Evolutionary conservation across 2,797 vertebrate species (phyloP), one percentile per base, ranked within the genome.

Genomic region (Carduelis carduelis): DNA sequence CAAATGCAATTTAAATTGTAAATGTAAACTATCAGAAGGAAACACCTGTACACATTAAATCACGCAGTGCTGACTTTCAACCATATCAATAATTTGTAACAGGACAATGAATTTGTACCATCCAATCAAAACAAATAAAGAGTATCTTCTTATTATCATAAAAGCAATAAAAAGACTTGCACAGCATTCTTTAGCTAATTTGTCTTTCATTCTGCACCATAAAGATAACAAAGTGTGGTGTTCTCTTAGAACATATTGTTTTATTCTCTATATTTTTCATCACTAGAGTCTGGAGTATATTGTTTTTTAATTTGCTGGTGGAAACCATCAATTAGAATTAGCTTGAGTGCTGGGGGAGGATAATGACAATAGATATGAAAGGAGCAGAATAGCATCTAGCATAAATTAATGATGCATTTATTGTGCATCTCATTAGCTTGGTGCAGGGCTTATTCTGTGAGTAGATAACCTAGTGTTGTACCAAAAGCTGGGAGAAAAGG

Each of bases 211-310:
- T 97, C 97, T 98, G 98, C 82, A 60, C 97, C 71, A 93, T 98
- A 98, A 98, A 98, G 98, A 98, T 98, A 98, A 98, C 96, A 96
- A 98, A 98, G 91, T 93, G 72, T 92, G 68, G 84, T 74, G 61
- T 97, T 97, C 83, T 95, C 60, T 77, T 87, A 96, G 93, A 98
- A 96, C 75, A 87, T 94, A 96, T 88, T 98, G 97, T 97, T 98
- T 97, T 80, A 86, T 70, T 83, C 52, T 89, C 49, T 95, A 28
- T 96, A 77, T 89, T 97, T 98, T 97, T 97, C 93, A 96, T 97
- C 89, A 59, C 83, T 90, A 10, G 47, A 95, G 90, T 89, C 87
- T 97, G 80, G 83, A 96, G 84, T 94, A 69, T 93, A 97, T 96
- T 96, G 81, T 57, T 96, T 98, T 98, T 96, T 97, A 96, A 97